Conservation (phyloP, 2,797 vertebrate genomes). For the Channa striata region DNA sequence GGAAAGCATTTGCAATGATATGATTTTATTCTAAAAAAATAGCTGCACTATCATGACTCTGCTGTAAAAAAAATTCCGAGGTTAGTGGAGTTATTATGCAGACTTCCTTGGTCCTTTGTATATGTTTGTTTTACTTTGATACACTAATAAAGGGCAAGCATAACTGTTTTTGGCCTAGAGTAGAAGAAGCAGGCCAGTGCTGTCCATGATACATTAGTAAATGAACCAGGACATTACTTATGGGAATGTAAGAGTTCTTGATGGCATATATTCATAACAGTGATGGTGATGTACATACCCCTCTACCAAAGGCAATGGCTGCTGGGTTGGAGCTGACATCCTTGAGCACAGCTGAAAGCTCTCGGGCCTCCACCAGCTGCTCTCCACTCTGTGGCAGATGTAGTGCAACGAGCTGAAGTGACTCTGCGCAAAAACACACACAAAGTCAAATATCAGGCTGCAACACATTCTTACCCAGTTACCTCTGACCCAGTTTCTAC, state of each 20-base stretch:
- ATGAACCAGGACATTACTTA: neutral
- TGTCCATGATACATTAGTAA: no score
- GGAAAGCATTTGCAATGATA: no score
- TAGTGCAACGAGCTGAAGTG: conserved; percentile 88
- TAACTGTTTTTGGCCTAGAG: no score
- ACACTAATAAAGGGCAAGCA: no score
- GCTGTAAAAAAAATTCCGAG: no score
- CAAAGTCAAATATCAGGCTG: conserved; percentile 11
- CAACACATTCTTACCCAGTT: conserved; percentile 29
- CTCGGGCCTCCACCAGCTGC: conserved; percentile 85
- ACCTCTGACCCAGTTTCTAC: conserved; percentile 44
- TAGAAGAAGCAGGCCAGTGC: no score
- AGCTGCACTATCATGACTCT: no score
- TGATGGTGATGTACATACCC: conserved; percentile 73
- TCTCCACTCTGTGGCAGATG: conserved; percentile 85
- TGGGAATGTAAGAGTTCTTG: neutral
- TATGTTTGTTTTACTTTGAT: no score
- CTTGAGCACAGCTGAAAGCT: conserved; percentile 83
- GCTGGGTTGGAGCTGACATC: conserved; percentile 83
- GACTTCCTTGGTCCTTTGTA: no score
- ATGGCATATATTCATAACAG: no score
- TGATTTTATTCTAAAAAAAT: no score
- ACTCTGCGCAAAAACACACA: conserved; percentile 75
- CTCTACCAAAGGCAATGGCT: conserved; percentile 85
- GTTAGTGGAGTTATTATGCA: no score